Base-by-base conservation (phyloP, 2,888 invertebrate genomes). In the Dorcus parallelipipedus region DNA sequence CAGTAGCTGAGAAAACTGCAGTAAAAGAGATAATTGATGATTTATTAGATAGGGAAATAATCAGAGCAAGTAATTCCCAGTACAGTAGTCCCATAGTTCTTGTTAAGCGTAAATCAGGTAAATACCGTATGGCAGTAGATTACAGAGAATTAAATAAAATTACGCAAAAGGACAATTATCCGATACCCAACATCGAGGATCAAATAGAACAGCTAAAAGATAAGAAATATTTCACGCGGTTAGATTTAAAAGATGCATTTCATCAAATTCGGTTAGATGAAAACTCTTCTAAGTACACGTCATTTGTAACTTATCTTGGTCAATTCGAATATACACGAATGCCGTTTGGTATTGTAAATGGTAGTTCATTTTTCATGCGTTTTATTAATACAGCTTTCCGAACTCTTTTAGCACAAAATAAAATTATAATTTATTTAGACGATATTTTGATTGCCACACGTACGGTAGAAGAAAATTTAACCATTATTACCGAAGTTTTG, bases 401-500 rank as follows among this genome's bases (percentile, higher is more conserved):
- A 42, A 64, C 69, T 2, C 52, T 75, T 0, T 64, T 68, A 2
- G 38, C 49, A 1, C 33, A 65, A 41, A 63, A 14, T 14, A 14
- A 14, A 14, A 14, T 14, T 69, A 14, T 59, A 17, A 17, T 43
- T 1, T 63, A 55, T 23, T 43, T 59, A 42, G 61, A 63, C 39
- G 14, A 14, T 14, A 14, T 14, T 14, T 14, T 14, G 14, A 14
- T 14, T 14, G 61, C 64, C n/a, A 54, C 66, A 3, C 45, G 50
- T 6, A 56, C 56, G 9, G 54, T 62, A 51, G 49, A 63, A 10
- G 66, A 68, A 38, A 74, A 69, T 45, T 23, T 72, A 2, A 57
- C 65, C 14, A 1, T 41, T 49, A 56, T 66, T 58, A 68, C 67
- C 66, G 54, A 61, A 58, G 73, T 64, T 38, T 68, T 68, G 17